Evolutionary conservation across 2,888 invertebrate species (phyloP), one percentile per base, ranked within the genome.

Genomic region (Sicus ferrugineus): DNA sequence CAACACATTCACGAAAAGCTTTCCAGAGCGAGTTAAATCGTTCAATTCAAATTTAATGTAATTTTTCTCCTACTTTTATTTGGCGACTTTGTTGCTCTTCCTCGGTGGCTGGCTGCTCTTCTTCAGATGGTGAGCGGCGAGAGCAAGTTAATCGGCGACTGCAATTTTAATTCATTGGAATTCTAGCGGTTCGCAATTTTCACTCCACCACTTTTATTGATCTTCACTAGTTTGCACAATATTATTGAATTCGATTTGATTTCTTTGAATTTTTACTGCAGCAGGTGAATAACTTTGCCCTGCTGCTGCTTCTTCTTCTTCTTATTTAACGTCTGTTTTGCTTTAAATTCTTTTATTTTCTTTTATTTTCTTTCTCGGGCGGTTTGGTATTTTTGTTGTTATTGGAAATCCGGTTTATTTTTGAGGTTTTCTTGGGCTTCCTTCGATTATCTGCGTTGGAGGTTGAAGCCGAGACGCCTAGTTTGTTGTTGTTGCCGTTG

Each of bases 401-500:
- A 28, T 56, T 54, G 34, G 58, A 67, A 67, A 67, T 67, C 67
- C 67, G 67, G 67, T 67, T 67, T 67, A 42, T 54, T 67, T 65
- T 52, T 30, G n/a, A 50, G 38, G 30, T 50, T 42, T 66, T 66
- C 54, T 56, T 66, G 31, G 46, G 67, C 67, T 67, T 67, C 59
- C 67, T 58, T 59, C 31, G 67, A 48, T 59, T 58, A 46, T 58
- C 19, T 38, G 42, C 23, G 42, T 30, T 34, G 26, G 26, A 26
- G 26, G 21, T 21, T 21, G 38, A 3, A 26, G 59, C 31, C 11
- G 14, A 64, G 52, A 64, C 28, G 30, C 11, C 64, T 9, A 28
- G 19, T 34, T 34, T 34, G 5, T 7, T 34, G 34, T 34, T 34
- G 34, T 7, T 34, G 34, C 34, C 11, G 11, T 34, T 11, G 11